Conservation (phyloP, 2,797 vertebrate genomes). For the Platalea minor region DNA sequence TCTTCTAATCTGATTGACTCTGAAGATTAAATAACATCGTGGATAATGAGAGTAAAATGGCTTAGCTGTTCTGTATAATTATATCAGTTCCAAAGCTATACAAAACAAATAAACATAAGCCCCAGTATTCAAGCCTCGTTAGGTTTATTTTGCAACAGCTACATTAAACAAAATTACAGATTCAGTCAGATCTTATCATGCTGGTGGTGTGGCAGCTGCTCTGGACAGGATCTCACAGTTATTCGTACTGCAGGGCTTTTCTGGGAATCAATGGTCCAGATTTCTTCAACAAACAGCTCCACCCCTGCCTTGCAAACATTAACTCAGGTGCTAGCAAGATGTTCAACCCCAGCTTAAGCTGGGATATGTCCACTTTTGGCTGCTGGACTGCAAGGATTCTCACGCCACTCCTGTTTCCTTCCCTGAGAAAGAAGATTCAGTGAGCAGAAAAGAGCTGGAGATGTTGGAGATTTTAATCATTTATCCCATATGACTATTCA, state of each 20-base stretch:
- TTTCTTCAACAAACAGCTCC: not conserved
- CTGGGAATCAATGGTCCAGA: not conserved
- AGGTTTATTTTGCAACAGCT: conserved; percentile 35
- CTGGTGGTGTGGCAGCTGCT: not conserved
- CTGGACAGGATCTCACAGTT: not conserved
- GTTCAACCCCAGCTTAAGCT: not conserved
- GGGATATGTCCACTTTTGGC: not conserved
- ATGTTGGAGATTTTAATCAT: not conserved
- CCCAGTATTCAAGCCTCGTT: conserved; percentile 23
- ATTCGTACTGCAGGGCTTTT: not conserved
- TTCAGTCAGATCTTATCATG: conserved; percentile 20
- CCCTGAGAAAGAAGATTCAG: not conserved
- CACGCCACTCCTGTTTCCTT: not conserved
- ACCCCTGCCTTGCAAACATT: not conserved
- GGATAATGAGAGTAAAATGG: conserved; percentile 25
- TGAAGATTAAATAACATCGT: conserved; percentile 59
- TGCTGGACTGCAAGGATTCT: not conserved
- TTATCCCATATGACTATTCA: not conserved
- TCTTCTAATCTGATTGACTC: conserved; percentile 23
- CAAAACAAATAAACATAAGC: conserved; percentile 53
- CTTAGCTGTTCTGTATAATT: conserved; percentile 51
- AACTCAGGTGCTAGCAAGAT: not conserved
- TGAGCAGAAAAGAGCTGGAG: not conserved
- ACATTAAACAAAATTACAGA: conserved; percentile 20
- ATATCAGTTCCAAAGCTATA: conserved; percentile 39